Evolutionary conservation across 1,140 invertebrate genomes (phyloP).

Genomic region (Hesperophylax magnus): DNA sequence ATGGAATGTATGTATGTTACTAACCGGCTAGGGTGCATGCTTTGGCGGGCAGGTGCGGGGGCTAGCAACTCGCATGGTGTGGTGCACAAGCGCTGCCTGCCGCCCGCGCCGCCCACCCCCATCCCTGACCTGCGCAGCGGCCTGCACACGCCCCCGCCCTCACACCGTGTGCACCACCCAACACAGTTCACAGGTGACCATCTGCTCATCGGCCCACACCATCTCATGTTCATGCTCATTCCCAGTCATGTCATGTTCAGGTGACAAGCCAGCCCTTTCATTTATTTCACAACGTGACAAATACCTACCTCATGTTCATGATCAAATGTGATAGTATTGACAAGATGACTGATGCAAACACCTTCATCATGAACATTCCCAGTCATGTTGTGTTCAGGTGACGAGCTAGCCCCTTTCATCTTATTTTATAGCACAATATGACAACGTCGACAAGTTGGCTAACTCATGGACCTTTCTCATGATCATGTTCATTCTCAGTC

Average conservation of each 20-base stretch:
- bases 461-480: too few relatives aligned
- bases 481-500: too few relatives aligned
- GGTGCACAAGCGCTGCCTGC: constrained; percentile 85
- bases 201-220: background rate
- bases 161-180: constrained; percentile 60
- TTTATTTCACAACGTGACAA: background rate
- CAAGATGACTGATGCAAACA: too few relatives aligned
- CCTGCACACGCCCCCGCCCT: constrained; percentile 75
- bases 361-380: too few relatives aligned
- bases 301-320: background rate
- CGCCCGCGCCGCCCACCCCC: constrained; percentile 79
- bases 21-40: constrained; percentile 53
- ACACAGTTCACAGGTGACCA: constrained; percentile 66
- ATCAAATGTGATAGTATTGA: too few relatives aligned
- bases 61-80: constrained; percentile 87
- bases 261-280: background rate
- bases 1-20: constrained; percentile 18
- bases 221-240: background rate
- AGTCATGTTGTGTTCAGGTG: too few relatives aligned
- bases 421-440: too few relatives aligned
- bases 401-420: too few relatives aligned
- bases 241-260: background rate
- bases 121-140: constrained; percentile 89
- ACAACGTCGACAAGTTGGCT: too few relatives aligned
- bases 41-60: constrained; percentile 54